Percentiles rank a stretch among this genome's conserved stretches.
Conservation (phyloP, 53 echinoderm and acorn worm genomes). For the Holothuria scabra region DNA sequence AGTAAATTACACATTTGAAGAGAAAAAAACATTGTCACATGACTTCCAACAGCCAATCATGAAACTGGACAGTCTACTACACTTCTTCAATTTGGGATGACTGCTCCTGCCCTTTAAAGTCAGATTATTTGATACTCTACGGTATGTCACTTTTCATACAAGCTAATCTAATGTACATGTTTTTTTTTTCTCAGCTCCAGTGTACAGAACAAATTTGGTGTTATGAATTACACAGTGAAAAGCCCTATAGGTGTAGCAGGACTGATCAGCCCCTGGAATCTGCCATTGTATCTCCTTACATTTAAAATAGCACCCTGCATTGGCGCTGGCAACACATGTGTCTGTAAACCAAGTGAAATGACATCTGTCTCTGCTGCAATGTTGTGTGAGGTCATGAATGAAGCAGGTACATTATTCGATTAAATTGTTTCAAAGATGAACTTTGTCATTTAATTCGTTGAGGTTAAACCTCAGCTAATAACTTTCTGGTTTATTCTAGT, state of each 20-base stretch:
- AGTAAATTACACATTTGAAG: too few species aligned
- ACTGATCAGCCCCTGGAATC: slow-evolving; percentile 97
- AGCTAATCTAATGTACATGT: slow-evolving; percentile 66
- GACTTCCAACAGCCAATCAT: too few species aligned
- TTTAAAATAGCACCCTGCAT: slow-evolving; percentile 98
- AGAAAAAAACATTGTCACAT: too few species aligned
- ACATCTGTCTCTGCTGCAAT: slow-evolving; percentile 91
- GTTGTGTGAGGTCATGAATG: slow-evolving; percentile 69
- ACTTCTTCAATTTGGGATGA: too few species aligned
- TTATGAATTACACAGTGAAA: slow-evolving; percentile 80
- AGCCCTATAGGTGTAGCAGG: slow-evolving; percentile 94
- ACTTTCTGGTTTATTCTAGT: too few species aligned
- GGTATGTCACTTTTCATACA: slow-evolving; percentile 72
- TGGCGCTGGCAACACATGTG: slow-evolving; percentile 90
- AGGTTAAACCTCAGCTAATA: too few species aligned
- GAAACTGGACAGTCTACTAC: too few species aligned
- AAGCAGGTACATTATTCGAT: slow-evolving; percentile 73
- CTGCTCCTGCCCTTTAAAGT: too few species aligned
- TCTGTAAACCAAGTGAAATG: slow-evolving; percentile 99
- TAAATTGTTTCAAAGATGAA: too few species aligned
- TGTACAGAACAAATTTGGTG: slow-evolving; percentile 67
- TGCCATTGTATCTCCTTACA: slow-evolving; percentile 91
- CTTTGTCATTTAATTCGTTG: too few species aligned
- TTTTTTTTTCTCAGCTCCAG: slow-evolving; percentile 67
- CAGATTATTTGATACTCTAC: slow-evolving; percentile 50